Base-by-base conservation (phyloP, 2,888 invertebrate genomes). In the Synanthedon myopaeformis region DNA sequence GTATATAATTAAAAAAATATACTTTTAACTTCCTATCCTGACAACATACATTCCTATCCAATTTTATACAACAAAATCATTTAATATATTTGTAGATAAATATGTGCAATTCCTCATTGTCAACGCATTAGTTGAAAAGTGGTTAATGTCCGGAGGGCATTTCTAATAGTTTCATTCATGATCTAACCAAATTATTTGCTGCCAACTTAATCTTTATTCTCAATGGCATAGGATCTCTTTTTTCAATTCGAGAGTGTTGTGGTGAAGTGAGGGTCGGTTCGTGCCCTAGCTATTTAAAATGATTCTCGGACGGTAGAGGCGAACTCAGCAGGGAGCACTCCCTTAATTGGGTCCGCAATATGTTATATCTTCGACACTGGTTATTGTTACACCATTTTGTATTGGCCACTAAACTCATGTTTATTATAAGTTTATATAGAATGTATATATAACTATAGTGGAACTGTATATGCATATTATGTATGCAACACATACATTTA, bases 291-390 rank as follows among this genome's bases (percentile, higher is more conserved):
- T 78, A 83, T 85, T 86, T 77, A 78, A 76, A 74, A 69, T 68
- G 72, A 74, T 76, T 72, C 75, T 75, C 72, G 69, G 71, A 73
- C 79, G 71, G 82, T 79, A 76, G 82, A 80, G 64, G 62, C 61
- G 60, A 68, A 66, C 79, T 10, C 86, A 86, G 85, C 86, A 74
- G 86, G 86, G 82, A 71, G 85, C 69, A 64, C 62, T 61, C 67
- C 86, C 84, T 79, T 85, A 86, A 87, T 87, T 87, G 86, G 86
- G 70, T 76, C 76, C 67, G 80, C 83, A 78, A 86, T 87, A 86
- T 76, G 79, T 85, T 82, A 84, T 66, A 64, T 67, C 72, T 73
- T 74, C 71, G 69, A 71, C 66, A 69, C 66, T 65, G 67, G 35
- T 59, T 63, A 17, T 49, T 65, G 63, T 67, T 57, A 57, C 57